These are phyloP conservation scores for Dicranocentrus wangi DNA, from an alignment of 2,888 invertebrate species.

Conservation along the genomic window DNA sequence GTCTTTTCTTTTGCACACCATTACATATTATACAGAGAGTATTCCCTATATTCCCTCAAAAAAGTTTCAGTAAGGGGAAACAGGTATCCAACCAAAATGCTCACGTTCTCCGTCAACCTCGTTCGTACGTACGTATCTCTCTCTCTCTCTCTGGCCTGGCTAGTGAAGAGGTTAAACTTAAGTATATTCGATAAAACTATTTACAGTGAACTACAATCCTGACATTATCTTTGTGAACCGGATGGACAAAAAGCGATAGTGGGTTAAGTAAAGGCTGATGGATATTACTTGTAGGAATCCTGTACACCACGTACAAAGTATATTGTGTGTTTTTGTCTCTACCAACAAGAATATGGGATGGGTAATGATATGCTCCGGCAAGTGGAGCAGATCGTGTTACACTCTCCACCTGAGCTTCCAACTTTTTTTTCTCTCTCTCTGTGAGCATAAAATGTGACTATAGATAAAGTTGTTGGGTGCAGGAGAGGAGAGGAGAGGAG, in stretches of 20 bases:
- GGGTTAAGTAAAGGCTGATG: no score
- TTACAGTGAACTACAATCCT: conserved; percentile 2
- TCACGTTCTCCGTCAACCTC: no score
- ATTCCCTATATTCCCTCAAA: neutral
- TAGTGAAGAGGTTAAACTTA: neutral
- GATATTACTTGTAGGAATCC: no score
- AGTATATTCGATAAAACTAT: conserved; percentile 20
- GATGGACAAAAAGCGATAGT: conserved; percentile 20
- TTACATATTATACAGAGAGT: conserved; percentile 10
- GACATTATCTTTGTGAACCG: conserved; percentile 18
- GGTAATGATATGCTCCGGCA: conserved; percentile 32
- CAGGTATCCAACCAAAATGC: no score
- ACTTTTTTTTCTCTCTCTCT: no score
- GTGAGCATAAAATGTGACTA: no score
- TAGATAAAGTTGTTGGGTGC: no score
- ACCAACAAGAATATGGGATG: neutral
- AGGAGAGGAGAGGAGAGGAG: no score
- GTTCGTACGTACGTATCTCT: neutral
- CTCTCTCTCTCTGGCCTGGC: conserved; percentile 1
- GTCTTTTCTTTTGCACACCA: conserved; percentile 44
- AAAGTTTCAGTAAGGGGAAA: no score
- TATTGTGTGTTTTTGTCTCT: no score
- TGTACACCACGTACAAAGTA: no score
- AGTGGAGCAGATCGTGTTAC: conserved; percentile 40
- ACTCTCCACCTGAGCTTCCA: conserved; percentile 9